A percentile compares a stretch with the other conserved stretches of the same genome.
phyloP scores from a whole-genome alignment of 2,113 vertebrate genomes.

The Charina bottae region DNA sequence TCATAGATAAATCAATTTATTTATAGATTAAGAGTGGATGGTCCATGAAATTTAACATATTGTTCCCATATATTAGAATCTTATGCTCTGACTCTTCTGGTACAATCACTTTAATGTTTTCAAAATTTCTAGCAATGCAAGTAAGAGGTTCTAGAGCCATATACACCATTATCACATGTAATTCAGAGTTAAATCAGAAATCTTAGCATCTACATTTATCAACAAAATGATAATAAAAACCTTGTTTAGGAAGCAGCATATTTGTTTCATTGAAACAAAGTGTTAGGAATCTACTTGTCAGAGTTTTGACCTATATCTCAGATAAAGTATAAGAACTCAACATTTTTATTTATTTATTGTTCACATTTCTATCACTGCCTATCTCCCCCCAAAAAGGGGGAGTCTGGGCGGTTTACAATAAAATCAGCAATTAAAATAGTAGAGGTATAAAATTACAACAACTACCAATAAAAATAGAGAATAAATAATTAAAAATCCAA shows the following conservation, averaged over 20 bases:
- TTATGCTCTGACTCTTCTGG: background rate
- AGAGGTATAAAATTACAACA: no score
- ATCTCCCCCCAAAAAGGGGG: no score
- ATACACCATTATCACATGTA: background rate
- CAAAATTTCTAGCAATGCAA: background rate
- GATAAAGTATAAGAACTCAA: slow-evolving; percentile 17
- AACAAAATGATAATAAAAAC: background rate
- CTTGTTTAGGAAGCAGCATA: background rate
- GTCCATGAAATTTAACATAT: background rate
- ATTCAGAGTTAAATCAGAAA: background rate
- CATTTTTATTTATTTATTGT: no score
- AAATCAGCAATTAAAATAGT: no score
- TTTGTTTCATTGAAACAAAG: background rate
- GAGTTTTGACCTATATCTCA: slow-evolving; percentile 6
- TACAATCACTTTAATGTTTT: background rate
- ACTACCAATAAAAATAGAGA: no score
- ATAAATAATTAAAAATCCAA: no score
- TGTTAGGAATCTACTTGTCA: background rate
- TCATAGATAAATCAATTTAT: no score
- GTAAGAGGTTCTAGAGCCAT: background rate
- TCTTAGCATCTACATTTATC: background rate
- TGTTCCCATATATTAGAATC: background rate
- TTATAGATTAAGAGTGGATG: background rate
- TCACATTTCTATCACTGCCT: no score
- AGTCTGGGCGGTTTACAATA: no score